Conservation (phyloP, 2,113 vertebrate genomes). For the Chloroceryle aenea region DNA sequence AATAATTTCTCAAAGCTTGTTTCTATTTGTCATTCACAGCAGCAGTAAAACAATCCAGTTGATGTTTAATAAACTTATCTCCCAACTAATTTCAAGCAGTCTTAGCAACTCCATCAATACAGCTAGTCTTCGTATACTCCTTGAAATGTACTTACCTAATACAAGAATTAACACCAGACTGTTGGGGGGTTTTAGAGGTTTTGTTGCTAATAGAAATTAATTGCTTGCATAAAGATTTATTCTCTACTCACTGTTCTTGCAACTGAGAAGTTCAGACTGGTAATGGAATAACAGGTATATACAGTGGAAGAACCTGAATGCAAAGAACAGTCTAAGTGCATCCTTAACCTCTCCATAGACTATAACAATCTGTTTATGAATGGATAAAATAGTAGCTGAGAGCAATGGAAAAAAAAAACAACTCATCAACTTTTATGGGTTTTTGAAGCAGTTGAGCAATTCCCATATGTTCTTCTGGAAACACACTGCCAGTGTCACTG, state of each 20-base stretch:
- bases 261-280: not conserved
- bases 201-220: not conserved
- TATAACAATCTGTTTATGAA: not conserved
- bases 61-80: not conserved
- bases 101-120: not conserved
- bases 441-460: not conserved
- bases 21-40: not conserved
- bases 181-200: not conserved
- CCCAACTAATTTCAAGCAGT: not conserved
- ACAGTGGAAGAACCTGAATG: not conserved
- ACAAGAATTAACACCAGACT: not conserved
- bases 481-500: not conserved
- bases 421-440: not conserved
- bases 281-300: not conserved
- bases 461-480: slow-evolving; percentile 24
- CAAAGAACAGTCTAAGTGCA: not conserved
- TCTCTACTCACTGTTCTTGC: not conserved
- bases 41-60: not conserved
- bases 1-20: not conserved
- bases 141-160: not conserved
- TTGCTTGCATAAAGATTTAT: not conserved
- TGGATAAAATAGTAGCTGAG: not conserved
- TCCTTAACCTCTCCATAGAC: not conserved
- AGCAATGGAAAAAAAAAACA: not conserved
- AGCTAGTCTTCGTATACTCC: not conserved